Base-by-base conservation (phyloP, 2,113 vertebrate genomes). In the Pseudorhombus dupliciocellatus region DNA sequence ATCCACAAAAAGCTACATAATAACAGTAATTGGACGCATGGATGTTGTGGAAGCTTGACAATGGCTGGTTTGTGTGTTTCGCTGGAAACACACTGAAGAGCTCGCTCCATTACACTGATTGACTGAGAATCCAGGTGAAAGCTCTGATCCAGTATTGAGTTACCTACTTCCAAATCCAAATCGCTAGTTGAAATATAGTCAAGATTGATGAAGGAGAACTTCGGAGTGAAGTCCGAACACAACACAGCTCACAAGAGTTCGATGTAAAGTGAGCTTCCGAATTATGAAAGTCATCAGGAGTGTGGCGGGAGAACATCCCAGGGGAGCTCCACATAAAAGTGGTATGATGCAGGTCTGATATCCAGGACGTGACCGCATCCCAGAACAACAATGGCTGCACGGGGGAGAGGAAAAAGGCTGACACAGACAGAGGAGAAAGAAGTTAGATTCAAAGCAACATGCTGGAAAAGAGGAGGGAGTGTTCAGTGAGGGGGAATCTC, bases 111-210 rank as follows among this genome's bases (percentile, higher is more conserved):
- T 81, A 71, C 73, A 77, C 66, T 73, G 77, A 87, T 79, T 86
- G 84, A 86, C 73, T 64, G 68, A 73, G 61, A 63, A 85, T 88
- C 61, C 74, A 83, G 75, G 67, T 79, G 81, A 83, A 84, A 75
- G 48, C 74, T 30, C 51, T 24, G 24, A 68, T 82, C 74, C 66
- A 70, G 34, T 70, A 83, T 88, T 74, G 16, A 81, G 80, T 71
- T 26, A 10, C 42, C 56, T 24, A 64, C 59, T 79, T 72, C 87
- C 44, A 70, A 66, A 82, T 72, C 51, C 72, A 73, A 79, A 84
- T 76, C 56, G 4, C 55, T 30, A 55, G 58, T 73, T 73, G 57
- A 70, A 83, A 84, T 62, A 73, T 82, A 83, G 70, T 79, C 78
- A 80, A 24, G 21, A 62, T 31, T 79, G 74, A 84, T 83, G 5